Base-by-base conservation (phyloP, 2,888 invertebrate species). In the Pecten maximus region DNA sequence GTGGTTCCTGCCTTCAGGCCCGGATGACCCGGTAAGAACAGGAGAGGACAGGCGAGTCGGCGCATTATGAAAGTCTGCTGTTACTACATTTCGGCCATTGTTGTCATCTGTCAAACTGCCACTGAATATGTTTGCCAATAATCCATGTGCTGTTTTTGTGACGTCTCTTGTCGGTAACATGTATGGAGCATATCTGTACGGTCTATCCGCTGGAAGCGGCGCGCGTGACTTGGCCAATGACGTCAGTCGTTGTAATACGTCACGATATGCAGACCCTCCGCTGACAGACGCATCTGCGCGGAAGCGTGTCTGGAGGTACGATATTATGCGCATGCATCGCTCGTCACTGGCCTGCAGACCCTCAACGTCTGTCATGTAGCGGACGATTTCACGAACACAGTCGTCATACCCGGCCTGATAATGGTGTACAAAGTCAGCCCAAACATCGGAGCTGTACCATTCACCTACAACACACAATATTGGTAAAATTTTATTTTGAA, bases 331-430 rank as follows among this genome's bases (percentile, higher is more conserved):
- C 4, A 92, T 89, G 74, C 93, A 93, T 40, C 93, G 89, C 40
- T 88, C 89, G 87, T 93, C 93, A n/a, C 89, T 91, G 19, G 90
- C 88, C 40, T 91, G 90, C 15, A 92, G 39, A 40, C 92, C 92
- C 50, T 93, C 93, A 8, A 94, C 92, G 48, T 93, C 94, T 6
- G 92, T 93, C 93, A 93, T 93, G 89, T 92, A 94, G 28, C 92
- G 92, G n/a, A 92, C 87, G 39, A 94, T 92, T 88, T 93, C 94
- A 35, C 92, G 91, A 23, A 94, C 92, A 89, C 94, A 94, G 60
- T 94, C 94, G 87, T 92, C 92, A 89, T 94, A 94, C 0, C 94
- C 94, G 3, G 91, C 87, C 88, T 93, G 93, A 88, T 94, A 94
- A 90, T 94, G 93, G 40, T 93, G 93, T 88, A 92, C 92, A 40